These are phyloP conservation scores for Falco columbarius DNA, from an alignment of 2,797 vertebrate genomes.

Conservation along the genomic window DNA sequence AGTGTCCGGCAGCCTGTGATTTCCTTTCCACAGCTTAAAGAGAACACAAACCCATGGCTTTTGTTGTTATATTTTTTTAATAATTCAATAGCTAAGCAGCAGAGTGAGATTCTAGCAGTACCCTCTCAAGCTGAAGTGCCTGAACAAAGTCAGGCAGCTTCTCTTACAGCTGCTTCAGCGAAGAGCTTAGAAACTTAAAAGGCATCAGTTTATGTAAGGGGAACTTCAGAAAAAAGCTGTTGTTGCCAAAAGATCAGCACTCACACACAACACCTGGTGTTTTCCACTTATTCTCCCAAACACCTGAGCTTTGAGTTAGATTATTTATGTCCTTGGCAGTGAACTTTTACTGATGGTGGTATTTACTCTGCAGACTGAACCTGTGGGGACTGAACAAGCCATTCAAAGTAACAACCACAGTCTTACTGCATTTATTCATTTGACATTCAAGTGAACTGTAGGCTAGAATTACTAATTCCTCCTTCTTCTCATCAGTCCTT, in stretches of 20 bases:
- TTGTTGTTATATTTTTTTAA: no score
- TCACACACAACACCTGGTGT: not conserved
- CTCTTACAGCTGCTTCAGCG: not conserved
- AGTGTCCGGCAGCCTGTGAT: constrained; percentile 83
- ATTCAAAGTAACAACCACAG: not conserved
- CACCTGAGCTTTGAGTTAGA: not conserved
- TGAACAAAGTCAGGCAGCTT: not conserved
- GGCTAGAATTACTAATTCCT: not conserved
- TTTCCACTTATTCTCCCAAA: not conserved
- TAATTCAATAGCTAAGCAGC: not conserved
- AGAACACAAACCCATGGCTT: not conserved
- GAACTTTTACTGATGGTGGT: not conserved
- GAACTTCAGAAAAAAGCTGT: not conserved
- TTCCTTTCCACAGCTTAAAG: constrained; percentile 86
- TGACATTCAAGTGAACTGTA: not conserved
- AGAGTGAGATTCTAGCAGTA: not conserved
- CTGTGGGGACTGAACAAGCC: not conserved
- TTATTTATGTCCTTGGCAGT: not conserved
- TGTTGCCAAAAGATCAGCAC: not conserved
- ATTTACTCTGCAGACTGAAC: not conserved
- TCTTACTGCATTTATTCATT: not conserved
- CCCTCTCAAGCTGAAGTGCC: not conserved
- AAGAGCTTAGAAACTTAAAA: not conserved
- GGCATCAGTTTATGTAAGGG: not conserved
- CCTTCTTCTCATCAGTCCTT: not conserved